phyloP scores from a whole-genome alignment of 2,888 invertebrate genomes.

The Exocentrus adspersus region DNA sequence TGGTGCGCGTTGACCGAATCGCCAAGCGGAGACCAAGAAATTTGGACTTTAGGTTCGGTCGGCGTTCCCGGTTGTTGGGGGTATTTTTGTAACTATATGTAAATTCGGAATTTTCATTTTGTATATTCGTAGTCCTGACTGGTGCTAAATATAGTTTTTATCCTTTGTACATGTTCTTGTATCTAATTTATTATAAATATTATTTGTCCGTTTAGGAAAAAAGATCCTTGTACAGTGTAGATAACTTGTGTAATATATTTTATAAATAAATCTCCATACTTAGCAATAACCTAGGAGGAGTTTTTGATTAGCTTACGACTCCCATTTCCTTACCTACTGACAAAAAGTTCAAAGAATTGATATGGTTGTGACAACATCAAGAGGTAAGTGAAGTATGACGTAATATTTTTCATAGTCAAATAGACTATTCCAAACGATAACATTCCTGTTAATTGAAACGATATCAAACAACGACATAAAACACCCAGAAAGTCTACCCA shows the following conservation, averaged over 20 bases:
- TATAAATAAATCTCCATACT: slow-evolving; percentile 64
- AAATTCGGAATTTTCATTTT: slow-evolving; percentile 53
- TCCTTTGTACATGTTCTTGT: slow-evolving; percentile 59
- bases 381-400: too few relatives aligned
- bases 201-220: slow-evolving; percentile 55
- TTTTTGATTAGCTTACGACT: background rate
- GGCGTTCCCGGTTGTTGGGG: slow-evolving; percentile 37
- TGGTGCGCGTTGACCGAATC: slow-evolving; percentile 5
- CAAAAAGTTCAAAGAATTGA: too few relatives aligned
- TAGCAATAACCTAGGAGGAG: slow-evolving; percentile 53
- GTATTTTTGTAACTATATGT: slow-evolving; percentile 55
- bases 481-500: too few relatives aligned
- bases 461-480: too few relatives aligned
- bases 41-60: too few relatives aligned
- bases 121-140: slow-evolving; percentile 62
- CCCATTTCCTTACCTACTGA: too few relatives aligned
- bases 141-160: slow-evolving; percentile 64
- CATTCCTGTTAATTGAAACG: too few relatives aligned
- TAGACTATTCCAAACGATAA: too few relatives aligned
- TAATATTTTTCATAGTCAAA: too few relatives aligned
- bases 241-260: slow-evolving; percentile 66
- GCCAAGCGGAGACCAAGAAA: background rate
- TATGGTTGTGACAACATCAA: too few relatives aligned
- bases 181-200: slow-evolving; percentile 56
- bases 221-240: slow-evolving; percentile 64